phyloP scores from a whole-genome alignment of 2,888 invertebrate genomes.

The Thera britannica region DNA sequence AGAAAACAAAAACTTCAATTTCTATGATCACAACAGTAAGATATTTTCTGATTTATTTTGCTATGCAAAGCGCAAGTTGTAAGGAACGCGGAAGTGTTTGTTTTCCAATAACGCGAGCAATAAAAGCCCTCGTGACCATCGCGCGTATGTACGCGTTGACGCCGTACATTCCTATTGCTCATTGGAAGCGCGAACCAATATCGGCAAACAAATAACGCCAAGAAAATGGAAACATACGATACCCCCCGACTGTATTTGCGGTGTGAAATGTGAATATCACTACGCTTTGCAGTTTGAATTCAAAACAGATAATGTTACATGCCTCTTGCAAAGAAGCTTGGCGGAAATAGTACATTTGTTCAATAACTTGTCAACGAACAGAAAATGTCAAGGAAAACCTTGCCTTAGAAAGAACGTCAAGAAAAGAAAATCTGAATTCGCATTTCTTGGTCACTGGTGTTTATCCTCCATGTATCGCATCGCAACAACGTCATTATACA shows the following conservation, averaged over 20 bases:
- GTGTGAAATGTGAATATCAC: slow-evolving; percentile 6
- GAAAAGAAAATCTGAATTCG: neutral
- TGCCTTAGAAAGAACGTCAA: too few relatives aligned
- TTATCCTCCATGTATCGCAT: neutral
- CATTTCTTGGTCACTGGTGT: neutral
- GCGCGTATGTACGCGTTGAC: slow-evolving; percentile 36
- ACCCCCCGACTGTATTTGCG: slow-evolving; percentile 11
- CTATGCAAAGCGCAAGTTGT: slow-evolving; percentile 54
- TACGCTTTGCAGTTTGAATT: neutral
- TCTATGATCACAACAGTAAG: neutral
- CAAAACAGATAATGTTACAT: neutral
- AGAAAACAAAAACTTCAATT: neutral
- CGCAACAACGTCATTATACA: slow-evolving; percentile 19
- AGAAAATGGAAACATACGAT: slow-evolving; percentile 16
- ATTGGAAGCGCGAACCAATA: slow-evolving; percentile 42
- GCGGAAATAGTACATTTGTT: too few relatives aligned
- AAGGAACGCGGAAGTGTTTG: slow-evolving; percentile 73
- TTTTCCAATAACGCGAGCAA: slow-evolving; percentile 76
- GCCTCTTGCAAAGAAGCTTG: too few relatives aligned
- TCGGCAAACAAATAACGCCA: slow-evolving; percentile 20
- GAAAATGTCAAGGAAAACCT: too few relatives aligned
- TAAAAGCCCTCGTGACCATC: slow-evolving; percentile 65
- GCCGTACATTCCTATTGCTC: slow-evolving; percentile 60
- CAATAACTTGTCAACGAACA: too few relatives aligned
- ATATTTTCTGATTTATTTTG: slow-evolving; percentile 8